These are phyloP conservation scores for Aldabrachelys gigantea DNA, from an alignment of 2,113 vertebrate genomes.

Conservation along the genomic window DNA sequence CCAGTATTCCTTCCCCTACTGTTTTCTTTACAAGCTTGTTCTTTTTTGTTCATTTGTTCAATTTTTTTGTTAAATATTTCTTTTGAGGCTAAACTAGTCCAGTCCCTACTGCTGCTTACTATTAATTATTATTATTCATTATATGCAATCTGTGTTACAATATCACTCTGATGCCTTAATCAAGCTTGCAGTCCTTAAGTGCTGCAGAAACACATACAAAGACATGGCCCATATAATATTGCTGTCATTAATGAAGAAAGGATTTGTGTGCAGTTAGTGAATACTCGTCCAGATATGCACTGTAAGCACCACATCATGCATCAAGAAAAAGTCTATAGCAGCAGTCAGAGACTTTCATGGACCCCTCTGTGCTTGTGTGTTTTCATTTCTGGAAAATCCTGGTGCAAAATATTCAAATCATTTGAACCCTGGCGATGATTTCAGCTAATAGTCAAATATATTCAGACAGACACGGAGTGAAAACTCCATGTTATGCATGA, in stretches of 20 bases:
- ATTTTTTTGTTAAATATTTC: not conserved
- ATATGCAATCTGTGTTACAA: not conserved
- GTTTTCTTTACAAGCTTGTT: not conserved
- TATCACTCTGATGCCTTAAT: not conserved
- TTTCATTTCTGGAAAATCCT: not conserved
- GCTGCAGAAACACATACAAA: not conserved
- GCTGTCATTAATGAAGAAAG: not conserved
- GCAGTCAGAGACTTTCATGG: not conserved
- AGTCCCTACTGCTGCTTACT: not conserved
- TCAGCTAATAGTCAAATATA: not conserved
- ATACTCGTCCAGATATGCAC: not conserved
- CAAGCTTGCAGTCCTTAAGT: not conserved
- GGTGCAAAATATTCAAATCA: not conserved
- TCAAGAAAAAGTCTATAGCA: not conserved
- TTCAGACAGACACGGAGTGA: not conserved
- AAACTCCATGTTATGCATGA: not conserved
- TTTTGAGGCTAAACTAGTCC: not conserved
- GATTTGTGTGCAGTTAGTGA: not conserved
- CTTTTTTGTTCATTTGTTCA: not conserved
- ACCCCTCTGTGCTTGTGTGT: not conserved
- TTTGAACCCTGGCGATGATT: not conserved
- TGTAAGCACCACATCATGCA: not conserved
- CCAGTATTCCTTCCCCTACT: not conserved
- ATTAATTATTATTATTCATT: not conserved
- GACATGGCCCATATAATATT: not conserved